Percentiles rank a stretch among this genome's conserved stretches.
These are phyloP conservation scores for Anas acuta DNA, from an alignment of 2,797 vertebrate genomes.

Conservation along the genomic window DNA sequence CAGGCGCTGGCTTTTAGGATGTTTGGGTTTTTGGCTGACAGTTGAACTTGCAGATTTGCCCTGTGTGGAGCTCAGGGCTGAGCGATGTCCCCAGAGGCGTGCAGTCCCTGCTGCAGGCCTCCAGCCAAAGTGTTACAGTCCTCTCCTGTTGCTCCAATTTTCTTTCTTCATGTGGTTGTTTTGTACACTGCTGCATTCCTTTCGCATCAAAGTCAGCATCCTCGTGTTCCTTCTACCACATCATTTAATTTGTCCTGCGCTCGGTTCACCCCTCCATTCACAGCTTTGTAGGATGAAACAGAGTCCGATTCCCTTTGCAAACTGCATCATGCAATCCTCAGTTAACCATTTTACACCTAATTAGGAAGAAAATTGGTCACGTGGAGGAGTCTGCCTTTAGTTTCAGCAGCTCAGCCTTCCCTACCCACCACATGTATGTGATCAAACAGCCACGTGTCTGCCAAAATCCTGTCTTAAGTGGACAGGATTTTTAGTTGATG, in stretches of 20 bases:
- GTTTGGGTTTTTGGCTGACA: neutral
- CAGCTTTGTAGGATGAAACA: neutral
- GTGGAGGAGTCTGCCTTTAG: neutral
- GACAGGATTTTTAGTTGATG: neutral
- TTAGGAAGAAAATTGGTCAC: neutral
- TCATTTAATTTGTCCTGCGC: neutral
- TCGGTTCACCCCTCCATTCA: neutral
- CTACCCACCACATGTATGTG: neutral
- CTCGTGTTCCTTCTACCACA: neutral
- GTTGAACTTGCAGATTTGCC: neutral
- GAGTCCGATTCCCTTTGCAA: neutral
- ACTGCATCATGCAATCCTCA: neutral
- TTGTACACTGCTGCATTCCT: neutral
- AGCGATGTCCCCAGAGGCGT: neutral
- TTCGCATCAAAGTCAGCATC: neutral
- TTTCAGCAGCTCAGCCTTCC: neutral
- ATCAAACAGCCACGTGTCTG: neutral
- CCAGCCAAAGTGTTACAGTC: neutral
- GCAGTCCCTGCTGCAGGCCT: neutral
- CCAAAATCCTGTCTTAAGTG: neutral
- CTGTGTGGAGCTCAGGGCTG: neutral
- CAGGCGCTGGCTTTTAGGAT: neutral
- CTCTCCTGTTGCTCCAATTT: neutral
- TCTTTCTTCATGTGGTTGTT: neutral
- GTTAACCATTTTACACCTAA: neutral